Conservation (phyloP, 2,888 invertebrate species). For the Yponomeuta plumbellus region DNA sequence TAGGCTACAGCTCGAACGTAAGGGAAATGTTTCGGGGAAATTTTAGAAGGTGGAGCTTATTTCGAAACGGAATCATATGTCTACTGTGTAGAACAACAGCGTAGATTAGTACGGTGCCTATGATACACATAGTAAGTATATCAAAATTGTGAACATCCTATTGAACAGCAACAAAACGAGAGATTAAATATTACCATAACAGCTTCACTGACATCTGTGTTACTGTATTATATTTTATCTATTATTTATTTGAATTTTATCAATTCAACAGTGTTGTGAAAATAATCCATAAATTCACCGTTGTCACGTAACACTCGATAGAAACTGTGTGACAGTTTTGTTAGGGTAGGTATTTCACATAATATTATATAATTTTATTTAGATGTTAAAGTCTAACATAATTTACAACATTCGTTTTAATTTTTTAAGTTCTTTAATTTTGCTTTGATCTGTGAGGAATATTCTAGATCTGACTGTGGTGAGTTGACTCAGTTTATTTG, state of each 20-base stretch:
- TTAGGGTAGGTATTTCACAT: conserved; percentile 64
- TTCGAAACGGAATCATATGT: conserved; percentile 73
- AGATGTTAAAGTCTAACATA: conserved; percentile 63
- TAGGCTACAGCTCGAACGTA: not conserved
- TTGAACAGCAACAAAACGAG: not conserved
- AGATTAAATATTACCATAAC: conserved; percentile 11
- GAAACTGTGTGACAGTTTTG: conserved; percentile 62
- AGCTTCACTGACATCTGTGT: conserved; percentile 17
- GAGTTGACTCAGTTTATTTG: conserved; percentile 16
- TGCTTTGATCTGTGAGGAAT: conserved; percentile 72
- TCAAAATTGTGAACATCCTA: not conserved
- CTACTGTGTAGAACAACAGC: conserved; percentile 75
- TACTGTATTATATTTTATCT: conserved; percentile 25
- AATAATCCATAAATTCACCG: conserved; percentile 39
- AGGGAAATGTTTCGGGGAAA: conserved; percentile 16
- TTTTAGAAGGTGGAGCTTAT: conserved; percentile 57
- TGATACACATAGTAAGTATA: conserved; percentile 20
- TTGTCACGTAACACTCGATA: conserved; percentile 47
- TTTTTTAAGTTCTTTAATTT: conserved; percentile 67
- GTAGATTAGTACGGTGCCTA: conserved; percentile 57
- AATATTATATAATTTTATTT: conserved; percentile 52
- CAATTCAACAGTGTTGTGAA: conserved; percentile 50
- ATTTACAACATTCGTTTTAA: conserved; percentile 59
- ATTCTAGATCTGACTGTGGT: conserved; percentile 62
- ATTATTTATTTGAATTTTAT: conserved; percentile 37